A percentile compares a stretch with the other conserved stretches of the same genome.
Conservation (phyloP, 2,113 vertebrate species). For the Xenus cinereus region DNA sequence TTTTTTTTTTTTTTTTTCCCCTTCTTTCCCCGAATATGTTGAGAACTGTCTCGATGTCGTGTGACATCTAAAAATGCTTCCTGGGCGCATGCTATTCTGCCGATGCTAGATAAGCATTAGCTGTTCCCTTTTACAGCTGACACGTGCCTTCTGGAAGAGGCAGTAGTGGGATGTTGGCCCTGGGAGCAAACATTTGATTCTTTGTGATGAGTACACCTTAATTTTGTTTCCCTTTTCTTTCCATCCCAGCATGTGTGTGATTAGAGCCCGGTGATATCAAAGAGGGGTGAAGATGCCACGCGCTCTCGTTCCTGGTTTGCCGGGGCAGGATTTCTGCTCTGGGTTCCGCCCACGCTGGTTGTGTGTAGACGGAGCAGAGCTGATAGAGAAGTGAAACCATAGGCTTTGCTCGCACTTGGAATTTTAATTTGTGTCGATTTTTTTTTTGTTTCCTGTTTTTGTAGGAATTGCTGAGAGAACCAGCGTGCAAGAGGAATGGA, state of each 20-base stretch:
- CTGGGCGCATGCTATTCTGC: background rate
- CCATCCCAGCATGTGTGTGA: background rate
- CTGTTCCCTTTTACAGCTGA: background rate
- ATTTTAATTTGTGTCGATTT: background rate
- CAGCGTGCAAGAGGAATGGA: conserved; percentile 29
- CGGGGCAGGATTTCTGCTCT: background rate
- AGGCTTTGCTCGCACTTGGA: background rate
- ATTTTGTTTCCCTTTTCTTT: background rate
- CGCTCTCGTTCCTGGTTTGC: fast-evolving
- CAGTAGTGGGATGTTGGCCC: background rate
- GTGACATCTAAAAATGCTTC: background rate
- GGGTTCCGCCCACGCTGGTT: background rate
- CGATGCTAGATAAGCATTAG: background rate
- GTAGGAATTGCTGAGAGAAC: background rate
- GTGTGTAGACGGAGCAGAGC: background rate
- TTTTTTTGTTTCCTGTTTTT: background rate
- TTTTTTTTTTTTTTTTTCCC: too few relatives aligned
- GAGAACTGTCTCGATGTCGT: background rate
- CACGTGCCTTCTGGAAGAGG: background rate
- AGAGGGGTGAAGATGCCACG: background rate
- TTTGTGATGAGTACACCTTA: background rate
- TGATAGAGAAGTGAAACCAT: background rate
- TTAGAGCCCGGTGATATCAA: background rate
- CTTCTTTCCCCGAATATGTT: background rate
- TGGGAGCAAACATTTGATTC: background rate